Percentiles rank a stretch among this genome's conserved stretches.
Evolutionary conservation across 1,140 invertebrate genomes (phyloP).

Genomic region (Eueides isabella): DNA sequence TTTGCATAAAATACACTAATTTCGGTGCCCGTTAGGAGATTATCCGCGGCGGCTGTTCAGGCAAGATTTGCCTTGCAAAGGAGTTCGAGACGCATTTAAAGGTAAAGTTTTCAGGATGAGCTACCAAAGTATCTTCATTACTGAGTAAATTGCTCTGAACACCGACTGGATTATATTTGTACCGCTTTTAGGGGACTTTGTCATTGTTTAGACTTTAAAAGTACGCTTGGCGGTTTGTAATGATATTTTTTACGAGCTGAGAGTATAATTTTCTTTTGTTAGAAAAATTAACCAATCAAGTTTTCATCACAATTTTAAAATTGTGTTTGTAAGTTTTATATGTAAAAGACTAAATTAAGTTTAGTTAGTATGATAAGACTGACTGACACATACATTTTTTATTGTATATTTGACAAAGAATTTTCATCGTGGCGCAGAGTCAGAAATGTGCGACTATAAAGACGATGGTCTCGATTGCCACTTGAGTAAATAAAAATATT

Average conservation of each 20-base stretch:
- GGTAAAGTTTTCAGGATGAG: slow-evolving; percentile 27
- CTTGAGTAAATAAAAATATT: too few relatives aligned
- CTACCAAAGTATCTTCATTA: slow-evolving; percentile 20
- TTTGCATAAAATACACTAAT: slow-evolving; percentile 28
- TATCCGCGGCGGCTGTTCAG: neutral
- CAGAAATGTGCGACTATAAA: too few relatives aligned
- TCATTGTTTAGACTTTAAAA: slow-evolving; percentile 13
- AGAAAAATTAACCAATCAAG: neutral
- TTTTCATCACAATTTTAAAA: neutral
- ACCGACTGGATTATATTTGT: slow-evolving; percentile 16
- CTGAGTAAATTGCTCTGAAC: slow-evolving; percentile 23
- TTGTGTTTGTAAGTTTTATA: neutral
- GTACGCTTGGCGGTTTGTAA: neutral
- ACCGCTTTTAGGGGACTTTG: slow-evolving; percentile 3
- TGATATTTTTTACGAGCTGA: slow-evolving; percentile 2
- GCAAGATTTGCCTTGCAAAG: slow-evolving; percentile 31
- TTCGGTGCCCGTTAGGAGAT: slow-evolving; percentile 22
- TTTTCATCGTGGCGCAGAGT: too few relatives aligned
- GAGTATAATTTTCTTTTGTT: slow-evolving; percentile 3
- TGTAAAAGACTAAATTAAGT: too few relatives aligned
- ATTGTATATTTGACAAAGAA: too few relatives aligned
- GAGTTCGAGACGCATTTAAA: slow-evolving; percentile 30
- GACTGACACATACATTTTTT: too few relatives aligned
- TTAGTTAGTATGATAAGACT: too few relatives aligned
- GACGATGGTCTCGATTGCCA: too few relatives aligned